Evolutionary conservation across 92 coral and sea anemone genomes (phyloP).

Genomic region (Epizoanthus scotinus): DNA sequence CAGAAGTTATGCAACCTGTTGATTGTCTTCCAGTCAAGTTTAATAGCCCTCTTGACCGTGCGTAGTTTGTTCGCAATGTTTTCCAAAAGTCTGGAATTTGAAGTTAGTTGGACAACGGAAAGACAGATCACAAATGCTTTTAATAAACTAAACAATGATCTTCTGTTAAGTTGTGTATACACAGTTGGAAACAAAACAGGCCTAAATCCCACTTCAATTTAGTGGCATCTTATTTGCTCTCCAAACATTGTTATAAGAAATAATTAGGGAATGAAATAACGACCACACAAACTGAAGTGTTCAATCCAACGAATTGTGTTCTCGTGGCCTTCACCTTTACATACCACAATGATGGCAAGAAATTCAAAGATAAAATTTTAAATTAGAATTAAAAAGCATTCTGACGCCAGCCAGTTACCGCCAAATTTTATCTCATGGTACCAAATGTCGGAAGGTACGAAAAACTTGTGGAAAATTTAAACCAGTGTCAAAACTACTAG

Average conservation of each 20-base stretch:
- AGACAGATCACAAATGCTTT: conserved; percentile 10
- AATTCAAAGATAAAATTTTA: not conserved
- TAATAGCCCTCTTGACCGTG: too few species aligned
- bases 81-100: conserved; percentile 28
- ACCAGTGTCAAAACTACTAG: conserved; percentile 10
- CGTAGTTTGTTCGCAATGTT: not conserved
- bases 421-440: conserved; percentile 17
- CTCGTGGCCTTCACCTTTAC: too few species aligned
- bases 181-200: conserved; percentile 3
- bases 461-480: conserved; percentile 30
- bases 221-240: conserved; percentile 13
- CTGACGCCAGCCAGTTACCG: conserved; percentile 15
- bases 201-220: conserved; percentile 24
- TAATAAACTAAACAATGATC: conserved; percentile 36
- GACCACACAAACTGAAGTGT: conserved; percentile 33
- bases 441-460: conserved; percentile 17
- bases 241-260: conserved; percentile 17
- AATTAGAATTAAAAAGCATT: not conserved
- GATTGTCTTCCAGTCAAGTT: too few species aligned
- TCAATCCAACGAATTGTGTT: not conserved
- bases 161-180: conserved; percentile 23
- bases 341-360: not conserved
- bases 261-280: not conserved
- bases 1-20: too few species aligned
- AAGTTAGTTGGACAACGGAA: conserved; percentile 15